Percentiles rank a stretch among this genome's conserved stretches.
These are phyloP conservation scores for Apodemus speciosus DNA, from an alignment of 2,113 vertebrate species.

Conservation along the genomic window DNA sequence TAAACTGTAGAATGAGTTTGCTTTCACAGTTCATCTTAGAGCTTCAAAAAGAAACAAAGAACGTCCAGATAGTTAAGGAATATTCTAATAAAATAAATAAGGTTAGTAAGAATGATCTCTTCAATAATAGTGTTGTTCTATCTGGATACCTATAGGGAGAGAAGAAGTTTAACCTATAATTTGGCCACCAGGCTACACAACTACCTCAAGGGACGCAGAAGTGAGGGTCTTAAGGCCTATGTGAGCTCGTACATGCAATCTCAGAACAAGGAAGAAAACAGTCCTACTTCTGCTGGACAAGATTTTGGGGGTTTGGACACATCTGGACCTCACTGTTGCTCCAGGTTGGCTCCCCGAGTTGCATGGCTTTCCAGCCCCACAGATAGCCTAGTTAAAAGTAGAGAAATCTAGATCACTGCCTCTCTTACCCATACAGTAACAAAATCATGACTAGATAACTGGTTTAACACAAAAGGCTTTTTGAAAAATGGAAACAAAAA, in stretches of 20 bases:
- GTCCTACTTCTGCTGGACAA: too few relatives aligned
- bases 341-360: too few relatives aligned
- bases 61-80: neutral
- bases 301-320: too few relatives aligned
- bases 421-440: neutral
- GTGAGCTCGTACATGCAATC: too few relatives aligned
- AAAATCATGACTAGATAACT: neutral
- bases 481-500: neutral
- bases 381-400: neutral
- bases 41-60: neutral
- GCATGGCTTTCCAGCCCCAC: too few relatives aligned
- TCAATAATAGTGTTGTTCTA: neutral
- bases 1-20: neutral
- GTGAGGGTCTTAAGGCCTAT: too few relatives aligned
- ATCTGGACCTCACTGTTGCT: too few relatives aligned
- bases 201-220: too few relatives aligned
- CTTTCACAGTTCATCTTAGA: neutral
- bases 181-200: too few relatives aligned
- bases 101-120: neutral
- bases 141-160: neutral
- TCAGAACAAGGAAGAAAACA: too few relatives aligned
- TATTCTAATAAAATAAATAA: constrained; percentile 36
- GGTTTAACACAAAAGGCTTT: neutral
- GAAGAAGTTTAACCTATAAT: too few relatives aligned
- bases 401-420: neutral